These are phyloP conservation scores for Leucoptera coffeella DNA, from an alignment of 2,888 invertebrate species.

Conservation along the genomic window DNA sequence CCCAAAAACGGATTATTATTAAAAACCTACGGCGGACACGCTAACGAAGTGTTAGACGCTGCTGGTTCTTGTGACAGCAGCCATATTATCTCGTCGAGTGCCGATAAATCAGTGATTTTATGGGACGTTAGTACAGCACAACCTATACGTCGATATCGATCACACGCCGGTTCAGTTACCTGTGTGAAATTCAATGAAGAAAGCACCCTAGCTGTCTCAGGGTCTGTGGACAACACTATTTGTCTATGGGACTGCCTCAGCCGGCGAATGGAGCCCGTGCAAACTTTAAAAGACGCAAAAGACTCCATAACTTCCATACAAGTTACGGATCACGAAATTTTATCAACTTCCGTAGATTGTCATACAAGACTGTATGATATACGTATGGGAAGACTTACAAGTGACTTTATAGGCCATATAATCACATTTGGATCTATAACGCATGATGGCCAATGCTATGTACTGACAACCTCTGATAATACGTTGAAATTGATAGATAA, in stretches of 20 bases:
- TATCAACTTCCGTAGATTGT: constrained; percentile 86
- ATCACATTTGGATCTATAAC: constrained; percentile 81
- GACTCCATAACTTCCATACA: constrained; percentile 78
- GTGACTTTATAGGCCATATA: constrained; percentile 82
- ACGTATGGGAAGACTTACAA: constrained; percentile 72
- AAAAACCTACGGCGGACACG: constrained; percentile 91
- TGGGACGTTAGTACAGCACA: constrained; percentile 96
- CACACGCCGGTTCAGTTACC: constrained; percentile 83
- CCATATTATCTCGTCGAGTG: constrained; percentile 82
- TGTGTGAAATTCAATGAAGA: constrained; percentile 91
- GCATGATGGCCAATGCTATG: constrained; percentile 86
- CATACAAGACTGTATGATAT: constrained; percentile 86
- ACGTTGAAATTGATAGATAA: constrained; percentile 85
- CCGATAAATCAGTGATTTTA: constrained; percentile 88
- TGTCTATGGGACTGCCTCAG: constrained; percentile 78
- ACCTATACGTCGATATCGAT: constrained; percentile 74
- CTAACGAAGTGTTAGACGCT: constrained; percentile 59
- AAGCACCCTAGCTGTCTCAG: constrained; percentile 85
- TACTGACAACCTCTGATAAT: constrained; percentile 80
- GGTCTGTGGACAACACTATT: constrained; percentile 88
- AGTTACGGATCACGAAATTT: constrained; percentile 84
- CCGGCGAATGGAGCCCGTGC: constrained; percentile 35
- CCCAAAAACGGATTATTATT: constrained; percentile 70
- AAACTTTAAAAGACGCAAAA: constrained; percentile 82
- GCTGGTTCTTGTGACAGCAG: constrained; percentile 87